Evolutionary conservation across 2,888 invertebrate genomes (phyloP).

Genomic region (Tetragonula carbonaria): DNA sequence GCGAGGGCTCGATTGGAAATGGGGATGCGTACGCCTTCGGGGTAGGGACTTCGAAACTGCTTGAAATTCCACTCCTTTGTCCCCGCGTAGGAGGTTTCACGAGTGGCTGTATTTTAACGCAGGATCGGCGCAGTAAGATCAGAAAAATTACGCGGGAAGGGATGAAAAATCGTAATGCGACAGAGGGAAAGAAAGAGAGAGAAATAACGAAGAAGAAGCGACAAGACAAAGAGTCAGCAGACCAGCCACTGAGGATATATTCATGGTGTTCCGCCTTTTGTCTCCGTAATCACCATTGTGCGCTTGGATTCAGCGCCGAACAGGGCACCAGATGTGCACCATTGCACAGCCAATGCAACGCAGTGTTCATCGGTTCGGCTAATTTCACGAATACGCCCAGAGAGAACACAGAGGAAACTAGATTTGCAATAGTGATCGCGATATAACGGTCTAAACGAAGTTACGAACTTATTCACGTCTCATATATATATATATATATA

Average conservation of each 20-base stretch:
- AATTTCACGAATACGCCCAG: conserved; percentile 35
- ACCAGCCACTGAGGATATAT: conserved; percentile 59
- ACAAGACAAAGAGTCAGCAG: conserved; percentile 57
- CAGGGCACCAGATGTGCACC: conserved; percentile 71
- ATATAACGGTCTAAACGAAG: not conserved
- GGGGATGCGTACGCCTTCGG: not conserved
- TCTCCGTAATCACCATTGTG: conserved; percentile 76
- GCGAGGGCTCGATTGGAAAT: not conserved
- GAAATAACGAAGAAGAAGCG: not conserved
- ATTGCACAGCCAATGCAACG: conserved; percentile 45
- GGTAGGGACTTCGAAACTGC: conserved; percentile 18
- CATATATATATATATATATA: too few relatives aligned
- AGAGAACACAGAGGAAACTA: not conserved
- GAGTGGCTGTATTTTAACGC: conserved; percentile 45
- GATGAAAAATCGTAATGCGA: conserved; percentile 22
- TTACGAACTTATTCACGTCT: not conserved
- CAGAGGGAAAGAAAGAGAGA: conserved; percentile 26
- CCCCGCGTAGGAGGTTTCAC: conserved; percentile 50
- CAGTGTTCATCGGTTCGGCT: conserved; percentile 33
- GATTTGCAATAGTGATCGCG: conserved; percentile 21
- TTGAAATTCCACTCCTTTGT: conserved; percentile 48
- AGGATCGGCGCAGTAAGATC: conserved; percentile 51
- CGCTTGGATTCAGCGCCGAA: conserved; percentile 58
- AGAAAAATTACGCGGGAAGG: conserved; percentile 44
- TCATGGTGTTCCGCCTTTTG: conserved; percentile 73